phyloP scores from a whole-genome alignment of 2,888 invertebrate genomes.

The Macrophya alboannulata region DNA sequence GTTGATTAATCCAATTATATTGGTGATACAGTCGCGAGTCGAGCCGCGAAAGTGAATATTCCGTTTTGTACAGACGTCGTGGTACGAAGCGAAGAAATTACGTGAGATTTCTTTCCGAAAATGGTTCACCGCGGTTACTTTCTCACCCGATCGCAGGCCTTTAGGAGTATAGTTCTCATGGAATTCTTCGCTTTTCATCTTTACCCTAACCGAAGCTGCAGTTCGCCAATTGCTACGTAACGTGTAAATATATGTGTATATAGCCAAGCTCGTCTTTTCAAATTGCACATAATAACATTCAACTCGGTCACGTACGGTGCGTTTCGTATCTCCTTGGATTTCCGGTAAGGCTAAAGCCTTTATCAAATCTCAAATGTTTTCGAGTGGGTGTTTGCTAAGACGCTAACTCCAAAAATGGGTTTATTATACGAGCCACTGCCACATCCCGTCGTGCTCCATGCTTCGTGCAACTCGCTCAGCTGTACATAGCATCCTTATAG shows the following conservation, averaged over 20 bases:
- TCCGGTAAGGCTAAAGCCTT: conserved; percentile 21
- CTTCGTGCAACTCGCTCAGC: conserved; percentile 25
- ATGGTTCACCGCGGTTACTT: conserved; percentile 19
- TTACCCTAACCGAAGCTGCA: neutral
- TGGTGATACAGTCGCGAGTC: conserved; percentile 54
- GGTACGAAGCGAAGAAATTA: neutral
- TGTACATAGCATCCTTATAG: conserved; percentile 32
- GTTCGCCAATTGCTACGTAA: conserved; percentile 7
- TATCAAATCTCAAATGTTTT: conserved; percentile 62
- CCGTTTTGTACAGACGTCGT: neutral
- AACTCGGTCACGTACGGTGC: conserved; percentile 44
- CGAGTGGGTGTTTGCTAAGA: conserved; percentile 75
- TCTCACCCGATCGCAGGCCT: conserved; percentile 9
- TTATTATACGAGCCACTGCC: conserved; percentile 62
- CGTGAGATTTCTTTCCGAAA: conserved; percentile 18
- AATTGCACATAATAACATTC: conserved; percentile 26
- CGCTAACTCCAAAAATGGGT: conserved; percentile 68
- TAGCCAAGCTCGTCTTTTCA: conserved; percentile 17
- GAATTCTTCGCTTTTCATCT: neutral
- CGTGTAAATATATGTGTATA: conserved; percentile 26
- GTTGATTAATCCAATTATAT: conserved; percentile 68
- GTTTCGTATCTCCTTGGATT: conserved; percentile 35
- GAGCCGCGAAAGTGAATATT: neutral
- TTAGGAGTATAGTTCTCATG: neutral
- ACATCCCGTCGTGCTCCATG: conserved; percentile 44